Percentiles rank a stretch among this genome's conserved stretches.
Evolutionary conservation across 2,888 invertebrate species (phyloP).

Genomic region (Mimachlamys varia): DNA sequence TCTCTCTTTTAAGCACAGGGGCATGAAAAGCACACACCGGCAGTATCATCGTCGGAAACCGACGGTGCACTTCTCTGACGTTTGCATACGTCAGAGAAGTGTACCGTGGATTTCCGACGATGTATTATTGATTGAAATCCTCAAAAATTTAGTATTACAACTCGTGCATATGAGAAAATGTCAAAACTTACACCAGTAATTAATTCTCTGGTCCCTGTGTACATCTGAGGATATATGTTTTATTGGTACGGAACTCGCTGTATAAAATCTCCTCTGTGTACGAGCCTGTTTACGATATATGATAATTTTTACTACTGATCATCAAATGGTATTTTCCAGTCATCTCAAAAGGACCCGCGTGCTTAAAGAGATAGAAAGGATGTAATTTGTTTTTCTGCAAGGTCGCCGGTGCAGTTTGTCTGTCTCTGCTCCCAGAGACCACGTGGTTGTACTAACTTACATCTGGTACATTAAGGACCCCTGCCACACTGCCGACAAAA

Average conservation of each 20-base stretch:
- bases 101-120: too few relatives aligned
- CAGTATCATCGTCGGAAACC: too few relatives aligned
- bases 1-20: too few relatives aligned
- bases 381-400: neutral
- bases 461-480: too few relatives aligned
- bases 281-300: neutral
- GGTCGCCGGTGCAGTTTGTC: neutral
- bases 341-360: neutral
- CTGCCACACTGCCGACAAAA: too few relatives aligned
- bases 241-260: neutral
- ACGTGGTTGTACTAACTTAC: neutral
- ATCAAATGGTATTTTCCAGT: neutral
- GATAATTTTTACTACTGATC: neutral
- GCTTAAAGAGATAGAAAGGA: neutral
- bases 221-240: neutral
- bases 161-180: too few relatives aligned
- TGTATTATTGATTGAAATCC: too few relatives aligned
- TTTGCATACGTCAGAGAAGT: too few relatives aligned
- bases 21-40: too few relatives aligned
- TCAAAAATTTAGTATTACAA: too few relatives aligned
- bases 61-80: too few relatives aligned
- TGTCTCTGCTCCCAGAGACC: neutral
- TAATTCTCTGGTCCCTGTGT: neutral
- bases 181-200: too few relatives aligned
- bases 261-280: neutral